Evolutionary conservation across 2,113 vertebrate genomes (phyloP).

Genomic region (Gorsachius goisagi): DNA sequence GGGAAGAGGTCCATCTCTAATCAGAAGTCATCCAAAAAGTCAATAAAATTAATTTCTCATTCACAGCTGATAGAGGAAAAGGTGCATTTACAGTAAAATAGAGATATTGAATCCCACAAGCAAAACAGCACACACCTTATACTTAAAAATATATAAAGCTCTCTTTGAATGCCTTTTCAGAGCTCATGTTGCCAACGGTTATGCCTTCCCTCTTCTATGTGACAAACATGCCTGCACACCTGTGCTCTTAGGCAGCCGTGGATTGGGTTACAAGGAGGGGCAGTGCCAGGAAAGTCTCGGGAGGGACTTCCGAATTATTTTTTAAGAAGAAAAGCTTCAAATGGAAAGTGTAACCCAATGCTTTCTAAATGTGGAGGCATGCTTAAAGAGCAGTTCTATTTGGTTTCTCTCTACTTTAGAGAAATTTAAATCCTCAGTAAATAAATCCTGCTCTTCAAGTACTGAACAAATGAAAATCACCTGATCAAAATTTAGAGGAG

Average conservation of each 20-base stretch:
- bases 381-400: conserved; percentile 60
- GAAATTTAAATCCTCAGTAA: conserved; percentile 63
- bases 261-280: conserved; percentile 59
- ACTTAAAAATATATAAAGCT: neutral
- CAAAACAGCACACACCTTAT: neutral
- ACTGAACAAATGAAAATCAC: conserved; percentile 50
- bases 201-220: conserved; percentile 23
- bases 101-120: neutral
- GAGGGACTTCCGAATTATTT: conserved; percentile 53
- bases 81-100: neutral
- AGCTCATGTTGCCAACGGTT: conserved; percentile 14
- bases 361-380: conserved; percentile 49
- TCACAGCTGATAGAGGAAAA: neutral
- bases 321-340: conserved; percentile 70
- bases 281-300: conserved; percentile 33
- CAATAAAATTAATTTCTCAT: conserved; percentile 36
- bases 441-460: conserved; percentile 59
- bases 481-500: conserved; percentile 31
- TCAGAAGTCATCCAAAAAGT: neutral
- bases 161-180: neutral
- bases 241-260: neutral
- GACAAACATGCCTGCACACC: conserved; percentile 58
- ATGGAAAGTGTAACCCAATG: conserved; percentile 69
- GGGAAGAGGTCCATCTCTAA: conserved; percentile 4
- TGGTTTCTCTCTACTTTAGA: conserved; percentile 56